Base-by-base conservation (phyloP, 2,113 vertebrate species). In the Rhea americana region DNA sequence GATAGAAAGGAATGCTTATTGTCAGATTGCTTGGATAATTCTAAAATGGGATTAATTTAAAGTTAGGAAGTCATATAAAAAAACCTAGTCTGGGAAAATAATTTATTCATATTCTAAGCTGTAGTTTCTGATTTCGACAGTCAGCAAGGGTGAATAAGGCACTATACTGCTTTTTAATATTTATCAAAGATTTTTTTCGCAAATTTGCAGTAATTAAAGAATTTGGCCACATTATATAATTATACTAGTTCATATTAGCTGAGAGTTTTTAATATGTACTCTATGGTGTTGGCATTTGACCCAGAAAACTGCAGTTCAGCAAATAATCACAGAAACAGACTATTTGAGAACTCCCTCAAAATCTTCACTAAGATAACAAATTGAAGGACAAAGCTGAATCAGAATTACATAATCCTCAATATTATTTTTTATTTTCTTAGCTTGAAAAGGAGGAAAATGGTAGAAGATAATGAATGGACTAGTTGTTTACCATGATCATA, bases 1-100 rank as follows among this genome's bases (percentile, higher is more conserved):
- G 19, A 47, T 16, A 70, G 67, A 81, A 93, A 91, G 25, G 35
- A 55, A 13, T 68, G 59, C 25, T 89, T 55, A 22, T 22, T 72
- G 58, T 63, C 68, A 80, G 82, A 68, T 93, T 93, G 68, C 6
- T 93, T 20, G 61, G 95, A 96, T 80, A 93, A 91, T 86, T 85
- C 39, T 71, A 88, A 74, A 5, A 76, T 93, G n/a, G 92, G 56
- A 92, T 80, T 82, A 22, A 81, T 95, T 92, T 89, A 67, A 95
- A 80, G 4, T 58, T 71, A 56, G 67, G 66, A 94, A 81, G 15
- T 55, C 39, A 13, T 62, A 73, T 26, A 51, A 39, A 59, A 79
- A 95, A 73, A 76, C 73, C 8, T 7, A 20, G 67, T 53, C 24
- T 85, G 58, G 43, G 35, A 87, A 81, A 94, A 83, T 91, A 91